Evolutionary conservation across 2,113 vertebrate species (phyloP), one percentile per base, ranked within the genome.

Genomic region (Microcebus lehilahytsara): DNA sequence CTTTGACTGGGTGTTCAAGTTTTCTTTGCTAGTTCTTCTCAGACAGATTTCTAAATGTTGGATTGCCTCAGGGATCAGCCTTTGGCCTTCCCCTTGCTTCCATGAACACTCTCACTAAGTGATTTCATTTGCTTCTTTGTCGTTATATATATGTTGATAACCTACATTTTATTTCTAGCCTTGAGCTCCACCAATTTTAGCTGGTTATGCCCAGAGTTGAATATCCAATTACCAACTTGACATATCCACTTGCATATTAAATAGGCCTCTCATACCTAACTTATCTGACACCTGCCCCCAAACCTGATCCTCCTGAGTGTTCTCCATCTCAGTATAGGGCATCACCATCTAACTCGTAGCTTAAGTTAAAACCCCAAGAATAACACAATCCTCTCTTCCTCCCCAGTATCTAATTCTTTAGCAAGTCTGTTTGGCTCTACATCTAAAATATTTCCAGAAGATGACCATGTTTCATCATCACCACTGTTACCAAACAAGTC

Each of bases 51-150:
- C 25, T 72, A 60, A 91, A 86, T 56, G 20, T 64, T 80, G 51
- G n/a, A 25, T 23, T 64, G 64, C 16, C 3, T 23, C 16, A 67
- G 67, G n/a, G 79, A 23, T 85, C 14, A 72, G 32, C 60, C 16
- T 88, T 72, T 89, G 62, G 19, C 16, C 51, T 66, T 62, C 53
- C 69, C 69, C 53, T 85, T 83, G 9, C 85, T 88, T 95, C 23
- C 49, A 85, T 46, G 85, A 88, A 72, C 12, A 75, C 46, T 81
- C 27, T 46, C 22, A 30, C 46, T 71, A 74, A 66, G 42, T 88
- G 51, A 96, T 64, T 95, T 97, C n/a, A 78, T 80, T 40, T 93
- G n/a, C 37, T 83, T 46, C 19, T 11, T 60, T 81, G 22, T n/a
- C 30, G 64, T 64, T 49, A 16, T 32, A 77, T 71, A n/a, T 23